Evolutionary conservation across 2,888 invertebrate species (phyloP).

Genomic region (Podotricha telesiphe): DNA sequence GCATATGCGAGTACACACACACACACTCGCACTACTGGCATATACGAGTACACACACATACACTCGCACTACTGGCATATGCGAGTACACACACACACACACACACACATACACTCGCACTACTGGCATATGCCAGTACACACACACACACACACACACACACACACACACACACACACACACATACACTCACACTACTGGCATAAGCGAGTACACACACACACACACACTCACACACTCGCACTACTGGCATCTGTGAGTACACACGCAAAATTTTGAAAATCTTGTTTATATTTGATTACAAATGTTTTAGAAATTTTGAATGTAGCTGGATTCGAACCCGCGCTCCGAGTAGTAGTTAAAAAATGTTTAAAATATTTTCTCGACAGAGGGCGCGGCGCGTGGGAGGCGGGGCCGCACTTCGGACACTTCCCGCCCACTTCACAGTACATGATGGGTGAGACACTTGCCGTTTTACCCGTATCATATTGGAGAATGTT

Average conservation of each 20-base stretch:
- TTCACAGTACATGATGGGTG: slow-evolving; percentile 76
- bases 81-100: slow-evolving; percentile 5
- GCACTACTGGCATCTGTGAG: too few species aligned
- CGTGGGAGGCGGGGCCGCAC: slow-evolving; percentile 76
- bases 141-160: neutral
- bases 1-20: neutral
- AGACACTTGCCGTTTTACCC: too few species aligned
- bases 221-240: neutral
- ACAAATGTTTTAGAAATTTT: too few species aligned
- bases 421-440: slow-evolving; percentile 74
- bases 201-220: slow-evolving; percentile 65
- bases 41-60: neutral
- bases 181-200: slow-evolving; percentile 52
- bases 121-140: neutral
- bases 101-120: neutral
- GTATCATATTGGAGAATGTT: too few species aligned
- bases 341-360: too few species aligned
- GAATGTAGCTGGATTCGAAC: too few species aligned
- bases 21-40: neutral
- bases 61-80: neutral
- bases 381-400: slow-evolving; percentile 72
- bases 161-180: neutral
- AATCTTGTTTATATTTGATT: too few species aligned
- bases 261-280: too few species aligned
- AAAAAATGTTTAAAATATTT: too few species aligned